Base-by-base conservation (phyloP, 2,888 invertebrate genomes). In the Amphipyra berbera region DNA sequence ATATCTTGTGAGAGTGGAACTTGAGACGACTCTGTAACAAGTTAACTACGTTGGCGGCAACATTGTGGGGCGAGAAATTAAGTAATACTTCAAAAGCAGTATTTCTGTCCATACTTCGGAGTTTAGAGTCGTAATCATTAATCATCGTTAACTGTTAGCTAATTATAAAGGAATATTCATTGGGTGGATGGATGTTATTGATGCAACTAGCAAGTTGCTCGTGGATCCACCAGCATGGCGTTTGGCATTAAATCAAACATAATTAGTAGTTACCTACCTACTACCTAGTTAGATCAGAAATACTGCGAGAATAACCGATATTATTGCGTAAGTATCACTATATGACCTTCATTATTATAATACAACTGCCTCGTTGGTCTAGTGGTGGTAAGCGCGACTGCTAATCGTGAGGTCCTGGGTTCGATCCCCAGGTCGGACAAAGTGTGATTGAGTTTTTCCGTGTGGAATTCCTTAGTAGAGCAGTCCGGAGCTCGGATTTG, bases 111-210 rank as follows among this genome's bases (percentile, higher is more conserved):
- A 57, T 41, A 48, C 30, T 54, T 46, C 13, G 27, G 15, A 45
- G 46, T 58, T 48, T 54, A 12, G 44, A 63, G 42, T 45, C 38
- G 33, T 61, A 38, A 63, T 61, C 69, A 68, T 73, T 60, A 75
- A 73, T 77, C 74, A 73, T 61, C 54, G 40, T 54, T 62, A 62
- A 50, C 49, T 40, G 21, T 61, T 68, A 15, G 48, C 30, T 62
- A 75, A 77, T 68, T 66, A 45, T 55, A 21, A 48, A 13, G 54
- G 21, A 59, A 60, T 60, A n/a, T 60, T 52, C 21, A 40, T 7
- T 35, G 37, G 40, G 33, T 7, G 49, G 13, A 48, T 41, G 42
- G 13, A 35, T 33, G 37, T 12, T 13, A 44, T 44, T 54, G 41
- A 13, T 13, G 10, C 13, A 21, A 14, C 12, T 54, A 40, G 27